Percentiles rank a stretch among this genome's conserved stretches.
These are phyloP conservation scores for Dendronephthya gigantea DNA, from an alignment of 64 coral and sea anemone species.

Conservation along the genomic window DNA sequence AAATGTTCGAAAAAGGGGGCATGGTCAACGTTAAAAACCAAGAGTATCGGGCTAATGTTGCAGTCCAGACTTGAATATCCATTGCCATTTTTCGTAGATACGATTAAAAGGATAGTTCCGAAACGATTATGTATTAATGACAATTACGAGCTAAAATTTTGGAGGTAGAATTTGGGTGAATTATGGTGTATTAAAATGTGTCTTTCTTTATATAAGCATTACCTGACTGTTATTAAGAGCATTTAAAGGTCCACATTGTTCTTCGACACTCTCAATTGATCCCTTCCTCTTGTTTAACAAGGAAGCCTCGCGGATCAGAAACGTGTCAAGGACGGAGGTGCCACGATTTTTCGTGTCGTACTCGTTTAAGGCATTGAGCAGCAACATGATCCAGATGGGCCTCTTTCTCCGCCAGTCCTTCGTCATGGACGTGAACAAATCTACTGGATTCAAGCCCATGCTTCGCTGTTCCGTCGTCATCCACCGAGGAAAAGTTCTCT, in stretches of 20 bases:
- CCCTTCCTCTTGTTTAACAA: constrained; percentile 53
- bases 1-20: too few species aligned
- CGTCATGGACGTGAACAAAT: constrained; percentile 71
- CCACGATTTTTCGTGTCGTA: constrained; percentile 82
- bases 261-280: constrained; percentile 70
- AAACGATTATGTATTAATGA: too few species aligned
- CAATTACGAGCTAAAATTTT: too few species aligned
- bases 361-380: constrained; percentile 89
- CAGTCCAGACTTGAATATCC: too few species aligned
- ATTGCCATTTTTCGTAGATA: too few species aligned
- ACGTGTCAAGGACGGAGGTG: constrained; percentile 81
- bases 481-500: constrained; percentile 48
- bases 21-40: too few species aligned
- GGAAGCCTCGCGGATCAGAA: constrained; percentile 56
- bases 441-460: constrained; percentile 49
- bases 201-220: background rate
- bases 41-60: too few species aligned
- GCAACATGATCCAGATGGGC: constrained; percentile 94
- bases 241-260: constrained; percentile 84
- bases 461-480: background rate
- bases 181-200: background rate
- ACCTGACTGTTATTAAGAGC: constrained; percentile 75
- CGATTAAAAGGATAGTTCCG: too few species aligned
- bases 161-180: background rate
- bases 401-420: constrained; percentile 79